Evolutionary conservation across 2,797 vertebrate genomes (phyloP).

Genomic region (Anabacerthia variegaticeps): DNA sequence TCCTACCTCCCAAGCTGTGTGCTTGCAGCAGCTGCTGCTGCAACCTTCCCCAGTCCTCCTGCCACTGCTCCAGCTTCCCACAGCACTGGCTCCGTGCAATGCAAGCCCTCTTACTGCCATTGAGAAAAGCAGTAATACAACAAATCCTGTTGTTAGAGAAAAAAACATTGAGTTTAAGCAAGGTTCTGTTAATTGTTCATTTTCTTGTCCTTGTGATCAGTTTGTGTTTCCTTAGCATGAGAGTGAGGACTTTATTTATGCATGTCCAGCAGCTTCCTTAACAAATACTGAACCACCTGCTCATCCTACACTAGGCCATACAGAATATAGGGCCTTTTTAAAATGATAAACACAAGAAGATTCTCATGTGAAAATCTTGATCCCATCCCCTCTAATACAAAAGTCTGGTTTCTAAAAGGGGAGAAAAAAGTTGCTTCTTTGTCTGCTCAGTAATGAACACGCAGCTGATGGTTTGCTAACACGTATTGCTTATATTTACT

Average conservation of each 20-base stretch:
- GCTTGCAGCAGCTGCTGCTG: not conserved
- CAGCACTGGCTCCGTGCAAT: fast-evolving
- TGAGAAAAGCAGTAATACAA: not conserved
- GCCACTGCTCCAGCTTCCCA: not conserved
- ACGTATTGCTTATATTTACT: not conserved
- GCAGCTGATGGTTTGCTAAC: not conserved
- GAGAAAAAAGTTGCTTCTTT: not conserved
- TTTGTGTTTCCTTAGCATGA: not conserved
- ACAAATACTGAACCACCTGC: constrained; percentile 61
- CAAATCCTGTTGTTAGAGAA: not conserved
- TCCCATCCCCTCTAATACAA: not conserved
- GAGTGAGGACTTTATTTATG: not conserved
- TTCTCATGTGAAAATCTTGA: not conserved
- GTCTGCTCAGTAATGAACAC: not conserved
- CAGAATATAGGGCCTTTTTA: constrained; percentile 75
- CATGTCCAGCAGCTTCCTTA: constrained; percentile 72
- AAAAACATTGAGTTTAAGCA: not conserved
- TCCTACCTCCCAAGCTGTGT: not conserved
- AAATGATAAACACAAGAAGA: not conserved
- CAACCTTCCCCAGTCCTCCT: fast-evolving
- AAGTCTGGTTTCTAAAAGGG: not conserved
- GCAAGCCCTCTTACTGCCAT: not conserved
- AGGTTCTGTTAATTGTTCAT: not conserved
- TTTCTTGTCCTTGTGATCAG: not conserved
- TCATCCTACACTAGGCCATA: constrained; percentile 66